Evolutionary conservation across 1,140 invertebrate species (phyloP).

Genomic region (Spodoptera frugiperda): DNA sequence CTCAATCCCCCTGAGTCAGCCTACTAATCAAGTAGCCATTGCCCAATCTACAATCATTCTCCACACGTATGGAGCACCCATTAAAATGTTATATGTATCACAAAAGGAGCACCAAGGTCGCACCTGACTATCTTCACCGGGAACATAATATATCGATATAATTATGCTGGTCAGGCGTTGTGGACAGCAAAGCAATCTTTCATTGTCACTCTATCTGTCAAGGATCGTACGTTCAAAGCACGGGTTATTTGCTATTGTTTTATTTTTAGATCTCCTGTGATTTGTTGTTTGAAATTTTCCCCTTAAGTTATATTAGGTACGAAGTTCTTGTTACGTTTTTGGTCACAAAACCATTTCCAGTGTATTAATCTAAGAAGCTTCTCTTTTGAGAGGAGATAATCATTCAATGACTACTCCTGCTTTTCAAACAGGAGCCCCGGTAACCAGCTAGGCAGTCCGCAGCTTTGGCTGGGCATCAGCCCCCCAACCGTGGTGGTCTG

Average conservation of each 20-base stretch:
- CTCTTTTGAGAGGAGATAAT: too few relatives aligned
- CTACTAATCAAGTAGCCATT: neutral
- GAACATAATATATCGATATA: constrained; percentile 19
- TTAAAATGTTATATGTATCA: constrained; percentile 42
- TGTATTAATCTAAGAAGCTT: too few relatives aligned
- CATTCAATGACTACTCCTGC: too few relatives aligned
- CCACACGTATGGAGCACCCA: constrained; percentile 14
- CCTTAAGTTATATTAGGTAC: neutral
- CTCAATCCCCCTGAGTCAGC: constrained; percentile 16
- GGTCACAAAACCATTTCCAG: too few relatives aligned
- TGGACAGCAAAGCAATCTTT: constrained; percentile 31
- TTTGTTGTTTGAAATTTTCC: neutral
- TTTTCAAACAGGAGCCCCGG: too few relatives aligned
- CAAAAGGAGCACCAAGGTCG: constrained; percentile 49
- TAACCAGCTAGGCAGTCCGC: too few relatives aligned
- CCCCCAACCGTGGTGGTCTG: too few relatives aligned
- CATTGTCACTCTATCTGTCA: constrained; percentile 35
- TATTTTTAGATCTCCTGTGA: constrained; percentile 11
- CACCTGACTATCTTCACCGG: constrained; percentile 40
- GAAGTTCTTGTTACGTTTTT: too few relatives aligned
- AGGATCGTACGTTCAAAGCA: constrained; percentile 13
- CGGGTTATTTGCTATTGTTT: constrained; percentile 37
- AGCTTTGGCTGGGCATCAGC: too few relatives aligned
- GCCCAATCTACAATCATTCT: constrained; percentile 30
- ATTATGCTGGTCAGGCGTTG: constrained; percentile 40